A percentile compares a stretch with the other conserved stretches of the same genome.
Conservation (phyloP, 2,888 invertebrate species). For the Eumacrocentrus americanus region DNA sequence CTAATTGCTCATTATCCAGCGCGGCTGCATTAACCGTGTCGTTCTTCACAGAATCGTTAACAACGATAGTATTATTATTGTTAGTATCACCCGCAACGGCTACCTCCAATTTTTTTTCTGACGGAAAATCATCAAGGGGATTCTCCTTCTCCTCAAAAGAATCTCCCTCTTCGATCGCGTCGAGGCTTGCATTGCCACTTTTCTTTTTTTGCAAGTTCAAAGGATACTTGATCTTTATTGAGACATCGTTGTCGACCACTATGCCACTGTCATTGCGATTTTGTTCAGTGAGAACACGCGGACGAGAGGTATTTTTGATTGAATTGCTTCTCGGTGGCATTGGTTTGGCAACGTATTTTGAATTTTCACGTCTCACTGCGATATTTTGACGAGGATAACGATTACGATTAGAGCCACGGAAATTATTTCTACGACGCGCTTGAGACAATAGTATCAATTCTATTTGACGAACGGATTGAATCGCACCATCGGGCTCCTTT, state of each 20-base stretch:
- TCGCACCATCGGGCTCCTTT: slow-evolving; percentile 72
- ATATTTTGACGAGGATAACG: slow-evolving; percentile 23
- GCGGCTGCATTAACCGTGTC: slow-evolving; percentile 1
- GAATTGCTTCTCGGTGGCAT: not conserved
- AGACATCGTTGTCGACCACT: not conserved
- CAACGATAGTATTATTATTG: slow-evolving; percentile 34
- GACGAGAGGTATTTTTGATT: not conserved
- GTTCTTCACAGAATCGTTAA: slow-evolving; percentile 19
- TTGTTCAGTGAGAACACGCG: slow-evolving; percentile 26
- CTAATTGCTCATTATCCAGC: slow-evolving; percentile 11
- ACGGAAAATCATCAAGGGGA: slow-evolving; percentile 13
- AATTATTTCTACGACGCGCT: slow-evolving; percentile 7
- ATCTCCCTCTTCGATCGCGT: slow-evolving; percentile 5
- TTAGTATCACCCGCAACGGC: slow-evolving; percentile 32
- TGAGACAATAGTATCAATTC: slow-evolving; percentile 33
- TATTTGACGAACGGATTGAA: slow-evolving; percentile 47
- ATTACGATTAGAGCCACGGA: slow-evolving; percentile 12
- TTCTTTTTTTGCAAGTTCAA: not conserved
- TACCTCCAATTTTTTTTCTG: slow-evolving; percentile 22
- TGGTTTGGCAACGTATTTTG: slow-evolving; percentile 4
- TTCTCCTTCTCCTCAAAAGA: slow-evolving; percentile 14
- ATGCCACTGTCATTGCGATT: slow-evolving; percentile 24
- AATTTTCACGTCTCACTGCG: slow-evolving; percentile 30
- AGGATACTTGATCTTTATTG: not conserved
- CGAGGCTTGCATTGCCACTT: not conserved